These are phyloP conservation scores for Carduelis carduelis DNA, from an alignment of 2,797 vertebrate species.

Conservation along the genomic window DNA sequence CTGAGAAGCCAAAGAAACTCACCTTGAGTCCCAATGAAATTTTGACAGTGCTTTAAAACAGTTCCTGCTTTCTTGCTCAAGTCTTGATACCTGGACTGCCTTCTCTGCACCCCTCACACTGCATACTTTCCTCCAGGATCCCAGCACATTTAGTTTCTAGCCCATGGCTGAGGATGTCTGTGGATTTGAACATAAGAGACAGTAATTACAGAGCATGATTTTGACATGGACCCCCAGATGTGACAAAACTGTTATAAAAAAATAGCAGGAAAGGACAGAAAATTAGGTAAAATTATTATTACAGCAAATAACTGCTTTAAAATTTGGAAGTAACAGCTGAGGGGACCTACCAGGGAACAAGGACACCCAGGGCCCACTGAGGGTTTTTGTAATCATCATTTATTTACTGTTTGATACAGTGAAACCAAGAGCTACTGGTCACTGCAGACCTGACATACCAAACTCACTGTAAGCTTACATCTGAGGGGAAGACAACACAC, in stretches of 20 bases:
- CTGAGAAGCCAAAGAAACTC: neutral
- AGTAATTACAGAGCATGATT: neutral
- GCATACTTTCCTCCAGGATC: rapidly evolving
- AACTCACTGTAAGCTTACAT: neutral
- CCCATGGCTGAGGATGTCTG: neutral
- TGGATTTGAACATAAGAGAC: neutral
- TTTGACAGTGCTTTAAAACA: neutral
- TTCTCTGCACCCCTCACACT: neutral
- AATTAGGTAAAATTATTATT: neutral
- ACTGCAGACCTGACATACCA: neutral
- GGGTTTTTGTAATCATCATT: neutral
- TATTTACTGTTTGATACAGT: neutral
- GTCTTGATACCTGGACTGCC: neutral
- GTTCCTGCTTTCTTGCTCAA: neutral
- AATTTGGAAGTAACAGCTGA: neutral
- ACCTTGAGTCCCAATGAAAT: neutral
- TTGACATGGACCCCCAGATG: neutral
- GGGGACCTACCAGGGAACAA: neutral
- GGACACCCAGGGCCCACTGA: neutral
- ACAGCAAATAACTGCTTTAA: neutral
- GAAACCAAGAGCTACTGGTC: neutral
- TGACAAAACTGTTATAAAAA: neutral
- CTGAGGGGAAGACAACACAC: neutral
- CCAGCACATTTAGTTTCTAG: neutral
- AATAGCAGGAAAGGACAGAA: neutral